Conservation (phyloP, 1,140 invertebrate species). For the Polyergus mexicanus region DNA sequence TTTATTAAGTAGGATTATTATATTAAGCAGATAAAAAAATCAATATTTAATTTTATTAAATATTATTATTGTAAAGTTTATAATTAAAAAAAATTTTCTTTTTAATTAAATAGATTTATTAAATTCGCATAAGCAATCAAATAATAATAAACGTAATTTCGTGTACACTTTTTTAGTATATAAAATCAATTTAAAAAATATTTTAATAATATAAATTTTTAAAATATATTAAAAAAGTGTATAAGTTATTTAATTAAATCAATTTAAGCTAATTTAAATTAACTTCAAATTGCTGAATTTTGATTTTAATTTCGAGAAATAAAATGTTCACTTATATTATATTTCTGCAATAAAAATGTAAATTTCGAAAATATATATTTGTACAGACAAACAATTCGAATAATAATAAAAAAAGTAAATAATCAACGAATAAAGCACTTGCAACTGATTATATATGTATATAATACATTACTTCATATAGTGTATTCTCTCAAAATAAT, state of each 20-base stretch:
- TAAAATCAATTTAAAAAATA: background rate
- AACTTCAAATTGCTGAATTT: background rate
- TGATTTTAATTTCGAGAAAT: background rate
- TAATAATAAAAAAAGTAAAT: background rate
- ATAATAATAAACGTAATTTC: background rate
- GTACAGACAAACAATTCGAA: background rate
- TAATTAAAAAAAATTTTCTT: background rate
- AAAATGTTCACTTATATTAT: background rate
- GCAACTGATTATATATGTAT: background rate
- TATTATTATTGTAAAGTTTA: background rate
- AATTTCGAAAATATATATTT: conserved; percentile 1
- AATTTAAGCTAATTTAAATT: background rate
- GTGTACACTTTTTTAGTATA: background rate
- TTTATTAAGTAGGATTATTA: background rate
- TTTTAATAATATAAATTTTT: background rate
- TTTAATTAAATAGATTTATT: conserved; percentile 3
- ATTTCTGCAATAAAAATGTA: conserved; percentile 28
- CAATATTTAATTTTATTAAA: background rate
- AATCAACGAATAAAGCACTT: background rate
- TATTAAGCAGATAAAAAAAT: background rate
- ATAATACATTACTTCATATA: background rate
- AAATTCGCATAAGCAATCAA: no score
- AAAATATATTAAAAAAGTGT: background rate
- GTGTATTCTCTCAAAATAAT: background rate
- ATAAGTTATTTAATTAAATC: background rate